Percentiles rank a stretch among this genome's conserved stretches.
These are phyloP conservation scores for Phenganax stokvisi DNA, from an alignment of 92 coral and sea anemone species.

Conservation along the genomic window DNA sequence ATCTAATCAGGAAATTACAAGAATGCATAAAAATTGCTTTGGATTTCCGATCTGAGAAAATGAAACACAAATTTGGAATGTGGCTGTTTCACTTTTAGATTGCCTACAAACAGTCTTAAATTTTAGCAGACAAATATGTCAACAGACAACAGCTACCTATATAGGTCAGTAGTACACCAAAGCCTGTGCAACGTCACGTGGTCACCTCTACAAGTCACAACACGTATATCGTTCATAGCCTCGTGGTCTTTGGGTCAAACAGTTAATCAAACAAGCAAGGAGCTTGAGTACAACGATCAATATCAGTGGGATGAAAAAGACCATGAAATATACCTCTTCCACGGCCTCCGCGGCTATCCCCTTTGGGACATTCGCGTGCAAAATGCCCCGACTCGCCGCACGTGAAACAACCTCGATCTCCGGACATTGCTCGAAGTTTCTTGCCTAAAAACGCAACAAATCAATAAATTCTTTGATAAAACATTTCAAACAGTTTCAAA, in stretches of 20 bases:
- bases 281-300: no score
- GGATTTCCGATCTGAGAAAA: no score
- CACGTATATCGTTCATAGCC: neutral
- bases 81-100: no score
- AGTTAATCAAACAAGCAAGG: conserved; percentile 5
- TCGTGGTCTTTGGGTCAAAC: neutral
- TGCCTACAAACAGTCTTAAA: no score
- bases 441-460: neutral
- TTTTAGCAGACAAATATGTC: no score
- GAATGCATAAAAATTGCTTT: no score
- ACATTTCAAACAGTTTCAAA: neutral
- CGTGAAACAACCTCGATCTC: conserved; percentile 21
- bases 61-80: no score
- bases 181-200: neutral
- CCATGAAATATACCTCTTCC: neutral
- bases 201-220: neutral
- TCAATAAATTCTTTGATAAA: neutral
- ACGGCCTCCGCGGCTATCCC: neutral
- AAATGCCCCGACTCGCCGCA: neutral
- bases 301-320: no score
- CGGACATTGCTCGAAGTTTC: neutral
- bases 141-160: no score
- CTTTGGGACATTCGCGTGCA: conserved; percentile 61
- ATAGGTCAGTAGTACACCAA: neutral
- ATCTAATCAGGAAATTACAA: no score